Conservation (phyloP, 2,888 invertebrate genomes). For the Diarsia brunnea region DNA sequence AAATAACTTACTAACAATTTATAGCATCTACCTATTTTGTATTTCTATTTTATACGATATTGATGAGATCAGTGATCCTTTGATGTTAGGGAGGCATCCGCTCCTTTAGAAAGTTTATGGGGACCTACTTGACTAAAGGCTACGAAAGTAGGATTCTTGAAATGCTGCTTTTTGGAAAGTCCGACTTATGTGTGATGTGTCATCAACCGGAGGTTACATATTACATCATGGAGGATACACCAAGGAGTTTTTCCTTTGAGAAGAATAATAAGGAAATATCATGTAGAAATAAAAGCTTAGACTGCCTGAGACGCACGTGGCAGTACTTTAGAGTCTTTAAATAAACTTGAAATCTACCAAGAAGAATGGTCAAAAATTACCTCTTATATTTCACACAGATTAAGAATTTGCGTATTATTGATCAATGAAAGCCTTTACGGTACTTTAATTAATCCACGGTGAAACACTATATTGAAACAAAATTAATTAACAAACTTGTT, state of each 20-base stretch:
- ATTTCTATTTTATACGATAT: not conserved
- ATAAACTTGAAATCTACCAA: not conserved
- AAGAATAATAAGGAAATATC: not conserved
- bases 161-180: constrained; percentile 51
- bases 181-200: constrained; percentile 41
- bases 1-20: not conserved
- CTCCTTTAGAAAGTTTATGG: constrained; percentile 24
- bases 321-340: not conserved
- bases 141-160: constrained; percentile 39
- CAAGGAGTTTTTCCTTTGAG: not conserved
- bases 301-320: too few relatives aligned
- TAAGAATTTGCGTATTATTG: not conserved
- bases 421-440: constrained; percentile 5
- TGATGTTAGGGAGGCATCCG: not conserved
- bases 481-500: constrained; percentile 23
- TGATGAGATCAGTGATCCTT: constrained; percentile 10
- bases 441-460: constrained; percentile 11
- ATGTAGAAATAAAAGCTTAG: not conserved
- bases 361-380: not conserved
- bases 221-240: not conserved
- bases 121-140: constrained; percentile 22
- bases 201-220: constrained; percentile 36
- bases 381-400: not conserved
- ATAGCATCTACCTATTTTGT: not conserved
- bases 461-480: not conserved